Evolutionary conservation across 1,140 invertebrate species (phyloP), one percentile per base, ranked within the genome.

Genomic region (Sycobia sp.): DNA sequence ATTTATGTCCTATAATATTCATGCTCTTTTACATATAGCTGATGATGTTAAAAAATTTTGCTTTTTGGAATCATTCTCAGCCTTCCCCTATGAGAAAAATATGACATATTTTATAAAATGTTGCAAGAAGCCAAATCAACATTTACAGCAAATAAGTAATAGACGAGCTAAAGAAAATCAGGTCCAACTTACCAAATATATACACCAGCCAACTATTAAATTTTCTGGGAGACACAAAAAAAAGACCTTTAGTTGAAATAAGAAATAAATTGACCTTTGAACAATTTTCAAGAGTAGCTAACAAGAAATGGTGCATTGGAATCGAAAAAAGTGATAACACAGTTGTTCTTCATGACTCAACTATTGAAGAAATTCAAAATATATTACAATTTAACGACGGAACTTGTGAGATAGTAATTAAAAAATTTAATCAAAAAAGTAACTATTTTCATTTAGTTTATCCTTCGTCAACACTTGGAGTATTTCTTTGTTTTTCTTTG

Each of bases 11-110:
- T 70, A 70, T 25, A 68, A 68, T 39, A 20, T 63, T 11, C 69
- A 72, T 66, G 51, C 54, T 13, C 39, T 72, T n/a, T 27, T 64
- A n/a, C 68, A 70, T 50, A 29, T 72, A 18, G 51, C 39, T n/a
- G 67, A 72, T 14, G 70, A 72, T 55, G 67, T 70, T 10, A 38
- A 10, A n/a, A 16, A 7, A 10, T 68, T 67, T 53, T 68, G 70
- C 18, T 14, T 10, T 16, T 29, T 29, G 11, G 46, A 44, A 41
- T 38, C 57, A 39, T 69, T 44, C 39, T 71, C 66, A 1, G 66
- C 69, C 7, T 69, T 71, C 56, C 67, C 66, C 1, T 71, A 58
- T 23, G 67, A 69, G 59, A 69, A 71, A 41, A 71, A 68, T 47
- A 71, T 71, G 36, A n/a, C 32, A 4, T 69, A 67, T 53, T 71